A percentile compares a stretch with the other conserved stretches of the same genome.
Evolutionary conservation across 2,888 invertebrate genomes (phyloP).

Genomic region (Lamellibrachia columna): DNA sequence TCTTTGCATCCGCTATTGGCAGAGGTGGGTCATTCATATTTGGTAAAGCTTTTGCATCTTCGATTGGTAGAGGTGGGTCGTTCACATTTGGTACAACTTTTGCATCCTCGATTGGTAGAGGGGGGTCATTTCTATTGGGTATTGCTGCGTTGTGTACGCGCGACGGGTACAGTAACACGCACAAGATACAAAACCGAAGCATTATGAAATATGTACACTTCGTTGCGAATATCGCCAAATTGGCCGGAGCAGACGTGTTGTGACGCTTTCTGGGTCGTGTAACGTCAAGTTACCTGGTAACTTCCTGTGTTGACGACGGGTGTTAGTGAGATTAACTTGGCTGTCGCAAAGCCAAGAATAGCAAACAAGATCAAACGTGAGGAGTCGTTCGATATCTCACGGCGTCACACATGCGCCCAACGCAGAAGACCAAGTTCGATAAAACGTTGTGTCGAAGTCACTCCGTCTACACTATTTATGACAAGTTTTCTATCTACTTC

Average conservation of each 20-base stretch:
- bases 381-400: background rate
- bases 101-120: background rate
- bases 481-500: background rate
- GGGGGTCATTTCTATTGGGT: background rate
- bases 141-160: background rate
- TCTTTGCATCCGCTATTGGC: background rate
- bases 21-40: background rate
- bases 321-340: background rate
- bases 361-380: background rate
- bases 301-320: background rate
- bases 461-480: background rate
- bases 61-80: too few species aligned
- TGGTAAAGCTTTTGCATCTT: background rate
- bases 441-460: background rate
- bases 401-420: background rate
- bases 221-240: background rate
- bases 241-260: background rate
- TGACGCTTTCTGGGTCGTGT: background rate
- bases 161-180: background rate
- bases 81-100: too few species aligned
- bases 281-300: background rate
- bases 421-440: background rate
- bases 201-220: background rate
- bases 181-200: background rate
- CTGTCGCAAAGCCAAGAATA: background rate